Evolutionary conservation across 2,113 vertebrate species (phyloP).

Genomic region (Urocolius indicus): DNA sequence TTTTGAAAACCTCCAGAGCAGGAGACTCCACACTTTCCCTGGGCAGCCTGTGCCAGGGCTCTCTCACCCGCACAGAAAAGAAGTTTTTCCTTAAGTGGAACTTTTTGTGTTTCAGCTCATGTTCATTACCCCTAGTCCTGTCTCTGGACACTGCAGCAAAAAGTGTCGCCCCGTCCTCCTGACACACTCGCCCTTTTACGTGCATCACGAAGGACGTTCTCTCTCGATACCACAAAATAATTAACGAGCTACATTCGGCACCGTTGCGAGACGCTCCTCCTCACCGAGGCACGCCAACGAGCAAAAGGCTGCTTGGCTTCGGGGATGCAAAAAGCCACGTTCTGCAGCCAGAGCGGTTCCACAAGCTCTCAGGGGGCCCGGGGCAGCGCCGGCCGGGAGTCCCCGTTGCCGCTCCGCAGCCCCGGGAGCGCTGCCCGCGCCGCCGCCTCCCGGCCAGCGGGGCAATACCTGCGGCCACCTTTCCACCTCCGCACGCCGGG

Average conservation of each 20-base stretch:
- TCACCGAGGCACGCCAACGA: neutral
- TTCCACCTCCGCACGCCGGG: neutral
- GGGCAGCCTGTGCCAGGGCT: too few species aligned
- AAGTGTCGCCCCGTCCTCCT: too few species aligned
- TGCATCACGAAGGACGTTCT: neutral
- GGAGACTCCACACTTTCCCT: too few species aligned
- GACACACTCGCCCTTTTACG: too few species aligned
- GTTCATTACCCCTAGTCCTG: too few species aligned
- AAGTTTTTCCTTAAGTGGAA: too few species aligned
- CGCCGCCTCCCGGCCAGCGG: neutral
- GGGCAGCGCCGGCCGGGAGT: too few species aligned
- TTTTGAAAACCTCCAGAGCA: too few species aligned
- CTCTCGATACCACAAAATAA: neutral
- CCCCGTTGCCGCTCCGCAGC: neutral
- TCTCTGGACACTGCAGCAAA: too few species aligned
- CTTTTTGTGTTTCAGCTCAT: too few species aligned
- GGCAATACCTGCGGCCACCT: neutral
- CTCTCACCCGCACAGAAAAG: too few species aligned
- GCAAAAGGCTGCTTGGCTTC: neutral
- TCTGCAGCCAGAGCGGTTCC: neutral
- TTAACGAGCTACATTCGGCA: neutral
- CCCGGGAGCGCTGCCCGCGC: neutral
- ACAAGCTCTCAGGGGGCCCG: neutral
- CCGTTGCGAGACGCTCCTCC: rapidly evolving
- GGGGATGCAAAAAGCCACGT: too few species aligned